Evolutionary conservation across 2,888 invertebrate genomes (phyloP), one percentile per base, ranked within the genome.

Genomic region (Drosophila nr. perissopoda): DNA sequence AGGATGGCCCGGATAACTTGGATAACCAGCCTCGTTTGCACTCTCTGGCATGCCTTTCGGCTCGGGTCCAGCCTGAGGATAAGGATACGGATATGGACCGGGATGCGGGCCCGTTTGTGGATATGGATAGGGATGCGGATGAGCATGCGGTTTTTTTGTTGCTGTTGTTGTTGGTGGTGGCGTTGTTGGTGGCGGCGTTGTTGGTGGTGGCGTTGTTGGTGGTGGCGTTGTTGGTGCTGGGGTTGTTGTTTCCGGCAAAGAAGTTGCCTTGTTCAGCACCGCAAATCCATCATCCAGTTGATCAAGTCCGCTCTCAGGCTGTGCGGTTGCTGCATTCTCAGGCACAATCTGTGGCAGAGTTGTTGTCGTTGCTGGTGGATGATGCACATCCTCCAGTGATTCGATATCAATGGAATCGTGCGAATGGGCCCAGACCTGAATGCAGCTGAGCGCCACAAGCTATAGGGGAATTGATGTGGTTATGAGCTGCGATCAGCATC

Each of bases 371-470:
- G 61, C 40, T 0, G 67, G 64, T 49, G 54, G 51, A 18, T 11
- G 21, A 7, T 69, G 42, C 4, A 27, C 29, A n/a, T 77, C 74
- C 36, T 86, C 77, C 16, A 64, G n/a, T 5, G 66, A 54, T 29
- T 76, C 51, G 36, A 67, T 64, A 8, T 78, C 80, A 21, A 52
- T 49, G 11, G 42, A 38, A 31, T 78, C 66, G 18, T 69, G 56
- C 0, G 49, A 56, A 18, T 51, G n/a, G 1, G 72, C 64, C n/a
- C 57, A 29, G 10, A 18, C 56, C 38, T 60, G 49, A 31, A 58
- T 48, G 18, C 60, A 74, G 61, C 67, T 51, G 29, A 81, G 36
- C 25, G 49, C 75, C 75, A 87, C 54, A 16, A 83, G 40, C 88
- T 85, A n/a, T 29, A 42, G 1, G 27, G 27, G 8, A 57, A 51